Conservation (phyloP, 2,797 vertebrate genomes). For the Sus cebifrons region DNA sequence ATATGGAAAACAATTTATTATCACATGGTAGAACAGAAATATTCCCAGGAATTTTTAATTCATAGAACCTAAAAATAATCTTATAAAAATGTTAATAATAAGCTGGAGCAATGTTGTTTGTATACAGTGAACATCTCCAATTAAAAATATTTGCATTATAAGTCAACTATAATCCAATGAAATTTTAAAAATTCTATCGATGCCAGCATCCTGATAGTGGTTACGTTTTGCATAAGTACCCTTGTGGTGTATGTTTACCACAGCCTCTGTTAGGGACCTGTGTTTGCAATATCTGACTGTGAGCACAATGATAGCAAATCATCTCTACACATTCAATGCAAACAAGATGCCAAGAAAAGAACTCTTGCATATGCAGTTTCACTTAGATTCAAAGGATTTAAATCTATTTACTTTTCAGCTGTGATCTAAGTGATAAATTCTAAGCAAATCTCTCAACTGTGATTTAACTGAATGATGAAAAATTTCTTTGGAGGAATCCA, state of each 20-base stretch:
- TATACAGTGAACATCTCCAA: slow-evolving; percentile 58
- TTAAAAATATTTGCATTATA: slow-evolving; percentile 47
- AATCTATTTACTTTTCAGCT: slow-evolving; percentile 82
- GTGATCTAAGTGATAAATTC: slow-evolving; percentile 84
- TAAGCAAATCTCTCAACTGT: slow-evolving; percentile 78
- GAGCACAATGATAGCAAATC: slow-evolving; percentile 75
- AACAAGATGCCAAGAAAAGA: slow-evolving; percentile 80
- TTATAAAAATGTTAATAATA: slow-evolving; percentile 63
- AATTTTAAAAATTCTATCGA: background rate
- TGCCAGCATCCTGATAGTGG: background rate
- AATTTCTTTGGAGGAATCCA: slow-evolving; percentile 77
- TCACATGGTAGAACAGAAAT: slow-evolving; percentile 53
- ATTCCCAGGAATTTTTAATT: slow-evolving; percentile 77
- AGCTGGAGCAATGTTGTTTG: slow-evolving; percentile 67
- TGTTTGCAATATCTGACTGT: slow-evolving; percentile 77
- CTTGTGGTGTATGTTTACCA: slow-evolving; percentile 66
- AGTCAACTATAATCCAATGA: too few species aligned
- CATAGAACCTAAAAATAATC: slow-evolving; percentile 50
- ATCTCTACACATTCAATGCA: slow-evolving; percentile 69
- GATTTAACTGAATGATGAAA: slow-evolving; percentile 74
- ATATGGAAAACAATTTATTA: slow-evolving; percentile 71
- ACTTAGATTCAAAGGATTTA: slow-evolving; percentile 76
- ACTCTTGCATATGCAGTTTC: slow-evolving; percentile 67
- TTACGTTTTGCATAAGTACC: slow-evolving; percentile 64
- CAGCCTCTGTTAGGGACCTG: slow-evolving; percentile 46